These are phyloP conservation scores for Psittacula derbiana DNA, from an alignment of 2,797 vertebrate species.

Conservation along the genomic window DNA sequence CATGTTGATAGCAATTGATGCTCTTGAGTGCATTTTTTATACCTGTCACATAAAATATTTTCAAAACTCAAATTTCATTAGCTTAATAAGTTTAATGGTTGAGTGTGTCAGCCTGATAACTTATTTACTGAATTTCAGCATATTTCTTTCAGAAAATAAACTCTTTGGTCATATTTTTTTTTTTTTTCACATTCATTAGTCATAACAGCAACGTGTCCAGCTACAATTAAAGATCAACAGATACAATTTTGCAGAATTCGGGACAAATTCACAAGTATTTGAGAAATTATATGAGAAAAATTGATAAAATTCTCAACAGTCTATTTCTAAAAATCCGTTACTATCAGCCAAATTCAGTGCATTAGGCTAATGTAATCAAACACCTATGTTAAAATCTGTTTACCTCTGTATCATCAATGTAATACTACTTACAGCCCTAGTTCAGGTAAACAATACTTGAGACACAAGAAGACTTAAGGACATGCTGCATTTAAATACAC, in stretches of 20 bases:
- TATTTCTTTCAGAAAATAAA: background rate
- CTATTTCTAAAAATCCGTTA: background rate
- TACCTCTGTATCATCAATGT: background rate
- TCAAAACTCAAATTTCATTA: background rate
- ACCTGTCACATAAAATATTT: background rate
- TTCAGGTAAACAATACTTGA: background rate
- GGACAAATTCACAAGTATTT: background rate
- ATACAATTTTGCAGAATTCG: background rate
- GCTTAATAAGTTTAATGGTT: background rate
- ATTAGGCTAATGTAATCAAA: background rate
- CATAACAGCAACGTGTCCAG: background rate
- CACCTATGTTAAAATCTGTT: background rate
- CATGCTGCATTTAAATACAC: background rate
- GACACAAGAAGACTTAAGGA: background rate
- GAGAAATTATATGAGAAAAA: background rate
- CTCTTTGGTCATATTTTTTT: background rate
- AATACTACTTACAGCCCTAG: background rate
- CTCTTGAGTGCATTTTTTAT: background rate
- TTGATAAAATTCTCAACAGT: background rate
- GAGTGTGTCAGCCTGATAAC: background rate
- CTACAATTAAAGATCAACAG: background rate
- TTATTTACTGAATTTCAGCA: background rate
- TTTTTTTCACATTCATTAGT: background rate
- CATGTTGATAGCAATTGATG: background rate
- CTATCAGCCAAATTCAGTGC: background rate